phyloP scores from a whole-genome alignment of 35 echinoderm and acorn worm species.

The Diadema setosum region DNA sequence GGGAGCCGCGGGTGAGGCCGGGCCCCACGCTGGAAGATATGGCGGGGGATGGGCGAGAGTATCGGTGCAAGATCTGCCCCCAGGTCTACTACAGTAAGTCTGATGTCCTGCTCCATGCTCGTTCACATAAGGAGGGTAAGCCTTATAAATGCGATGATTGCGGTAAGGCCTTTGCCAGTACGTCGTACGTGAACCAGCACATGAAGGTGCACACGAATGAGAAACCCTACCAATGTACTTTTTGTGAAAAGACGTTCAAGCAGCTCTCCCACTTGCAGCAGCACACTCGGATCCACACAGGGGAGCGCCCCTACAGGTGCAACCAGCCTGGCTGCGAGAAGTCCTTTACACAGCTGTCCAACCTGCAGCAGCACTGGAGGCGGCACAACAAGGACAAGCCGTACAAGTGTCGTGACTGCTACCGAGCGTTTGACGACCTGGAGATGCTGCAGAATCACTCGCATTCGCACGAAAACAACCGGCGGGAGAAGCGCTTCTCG shows the following conservation, averaged over 20 bases:
- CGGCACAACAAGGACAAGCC: constrained; percentile 99
- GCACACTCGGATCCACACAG: constrained; percentile 95
- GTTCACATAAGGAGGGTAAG: constrained; percentile 91
- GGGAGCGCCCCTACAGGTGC: constrained; percentile 81
- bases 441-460: constrained; percentile 89
- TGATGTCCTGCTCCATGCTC: constrained; percentile 76
- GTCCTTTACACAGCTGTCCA: constrained; percentile 91
- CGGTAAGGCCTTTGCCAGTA: constrained; percentile 84
- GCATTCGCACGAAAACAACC: constrained; percentile 83
- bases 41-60: constrained; percentile 41
- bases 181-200: constrained; percentile 88
- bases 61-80: constrained; percentile 91
- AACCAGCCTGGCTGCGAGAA: constrained; percentile 84
- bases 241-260: constrained; percentile 86
- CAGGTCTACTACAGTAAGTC: constrained; percentile 80
- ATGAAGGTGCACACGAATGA: constrained; percentile 87
- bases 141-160: constrained; percentile 90
- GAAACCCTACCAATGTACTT: constrained; percentile 90
- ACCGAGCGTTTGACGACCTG: constrained; percentile 83
- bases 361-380: constrained; percentile 94
- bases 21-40: not conserved
- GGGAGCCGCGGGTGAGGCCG: not conserved
- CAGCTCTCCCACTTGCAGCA: constrained; percentile 97
- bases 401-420: constrained; percentile 94
- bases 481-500: constrained; percentile 71